Evolutionary conservation across 1,140 invertebrate species (phyloP), one percentile per base, ranked within the genome.

Genomic region (Drosophila kikkawai): DNA sequence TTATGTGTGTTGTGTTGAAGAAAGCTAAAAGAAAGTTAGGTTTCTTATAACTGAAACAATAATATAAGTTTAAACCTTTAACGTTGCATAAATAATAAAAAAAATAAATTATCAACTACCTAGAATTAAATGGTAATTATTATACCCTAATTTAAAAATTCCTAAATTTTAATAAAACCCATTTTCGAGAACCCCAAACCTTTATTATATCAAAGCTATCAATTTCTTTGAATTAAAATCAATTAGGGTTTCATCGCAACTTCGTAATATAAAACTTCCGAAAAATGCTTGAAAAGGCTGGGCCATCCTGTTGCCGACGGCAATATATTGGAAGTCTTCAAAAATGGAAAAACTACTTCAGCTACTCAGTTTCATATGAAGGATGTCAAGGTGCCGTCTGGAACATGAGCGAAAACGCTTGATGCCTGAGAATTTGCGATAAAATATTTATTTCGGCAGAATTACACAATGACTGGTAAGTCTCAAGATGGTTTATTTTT

Each of bases 341-440:
- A 61, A 61, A 66, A 36, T 32, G n/a, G 19, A 11, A 70, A 69
- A 67, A 66, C 67, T 69, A 69, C 67, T 69, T 53, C 37, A 69
- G 12, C 13, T 37, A 22, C 8, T 22, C 4, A 34, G 4, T 34
- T 65, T 36, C 15, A 22, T 12, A 37, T 37, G 29, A 12, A 34
- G 22, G 48, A 32, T 37, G 51, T 37, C 37, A 19, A 50, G 37
- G 26, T 19, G 65, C 32, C 29, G 66, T 59, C 69, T 71, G 66
- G 44, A 71, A 73, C 69, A 41, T 32, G 53, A 71, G 26, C 17
- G 42, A 57, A 34, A 58, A 15, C 17, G 53, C 67, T 41, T 22
- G 45, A 69, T 22, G 69, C 53, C 53, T 60, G 69, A n/a, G 22
- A 73, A 51, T 48, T 34, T 51, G 55, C 22, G 70, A 60, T 74